phyloP scores from a whole-genome alignment of 2,888 invertebrate species.

The Nephrotoma flavescens region DNA sequence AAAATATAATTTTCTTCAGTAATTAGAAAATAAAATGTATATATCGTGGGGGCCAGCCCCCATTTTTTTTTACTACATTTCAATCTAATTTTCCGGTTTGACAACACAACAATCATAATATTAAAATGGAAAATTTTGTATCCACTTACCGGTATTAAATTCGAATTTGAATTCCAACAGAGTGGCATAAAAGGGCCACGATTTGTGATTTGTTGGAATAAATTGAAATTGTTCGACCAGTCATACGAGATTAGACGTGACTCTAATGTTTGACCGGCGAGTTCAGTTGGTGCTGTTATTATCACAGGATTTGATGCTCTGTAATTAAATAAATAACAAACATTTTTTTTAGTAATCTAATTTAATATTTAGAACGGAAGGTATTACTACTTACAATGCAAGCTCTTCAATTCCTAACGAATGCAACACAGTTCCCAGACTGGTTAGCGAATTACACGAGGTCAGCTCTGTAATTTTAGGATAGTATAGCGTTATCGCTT shows the following conservation, averaged over 20 bases:
- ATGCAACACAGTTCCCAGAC: slow-evolving; percentile 42
- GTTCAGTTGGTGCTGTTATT: slow-evolving; percentile 39
- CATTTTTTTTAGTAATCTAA: neutral
- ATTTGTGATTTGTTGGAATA: slow-evolving; percentile 38
- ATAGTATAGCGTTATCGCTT: slow-evolving; percentile 43
- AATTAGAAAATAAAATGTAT: neutral
- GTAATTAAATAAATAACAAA: slow-evolving; percentile 18
- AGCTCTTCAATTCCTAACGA: slow-evolving; percentile 44
- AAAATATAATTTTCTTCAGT: neutral
- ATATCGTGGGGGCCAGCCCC: neutral
- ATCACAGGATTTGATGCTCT: slow-evolving; percentile 41
- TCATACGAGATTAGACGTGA: slow-evolving; percentile 41
- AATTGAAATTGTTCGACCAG: slow-evolving; percentile 43
- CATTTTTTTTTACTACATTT: neutral
- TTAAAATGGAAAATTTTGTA: neutral
- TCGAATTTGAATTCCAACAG: slow-evolving; percentile 7
- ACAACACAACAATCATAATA: neutral
- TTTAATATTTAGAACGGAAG: neutral
- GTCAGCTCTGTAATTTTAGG: slow-evolving; percentile 39
- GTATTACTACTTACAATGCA: slow-evolving; percentile 36
- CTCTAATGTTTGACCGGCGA: slow-evolving; percentile 43
- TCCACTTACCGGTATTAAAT: slow-evolving; percentile 6
- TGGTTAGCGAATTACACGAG: slow-evolving; percentile 43
- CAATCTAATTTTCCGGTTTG: neutral
- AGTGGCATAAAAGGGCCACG: slow-evolving; percentile 8